A percentile compares a stretch with the other conserved stretches of the same genome.
Evolutionary conservation across 2,888 invertebrate species (phyloP).

Genomic region (Acrocyrtus sp.): DNA sequence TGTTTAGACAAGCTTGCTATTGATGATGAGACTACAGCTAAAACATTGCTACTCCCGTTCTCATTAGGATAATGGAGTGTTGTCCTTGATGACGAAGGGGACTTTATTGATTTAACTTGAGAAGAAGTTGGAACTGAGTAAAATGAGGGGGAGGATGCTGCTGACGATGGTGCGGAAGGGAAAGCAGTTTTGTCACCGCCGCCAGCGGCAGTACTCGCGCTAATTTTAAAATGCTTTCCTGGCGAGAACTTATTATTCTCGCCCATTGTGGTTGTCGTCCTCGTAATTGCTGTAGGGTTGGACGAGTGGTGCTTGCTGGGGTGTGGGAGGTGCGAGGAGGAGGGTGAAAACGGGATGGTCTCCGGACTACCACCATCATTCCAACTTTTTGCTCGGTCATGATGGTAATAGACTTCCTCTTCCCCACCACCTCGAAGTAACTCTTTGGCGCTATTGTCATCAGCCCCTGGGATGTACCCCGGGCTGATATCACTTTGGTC

Average conservation of each 20-base stretch:
- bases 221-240: too few relatives aligned
- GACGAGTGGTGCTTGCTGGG: conserved; percentile 11
- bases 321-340: conserved; percentile 4
- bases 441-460: conserved; percentile 1
- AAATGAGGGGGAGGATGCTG: conserved; percentile 4
- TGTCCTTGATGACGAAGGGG: conserved; percentile 23
- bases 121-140: conserved; percentile 10
- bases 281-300: conserved; percentile 22
- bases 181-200: conserved; percentile 2
- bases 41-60: conserved; percentile 6
- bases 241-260: too few relatives aligned
- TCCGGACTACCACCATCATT: not conserved
- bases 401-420: too few relatives aligned
- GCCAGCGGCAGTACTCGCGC: not conserved
- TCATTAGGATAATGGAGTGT: conserved; percentile 41
- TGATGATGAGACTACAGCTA: conserved; percentile 7
- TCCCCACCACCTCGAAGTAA: conserved; percentile 4
- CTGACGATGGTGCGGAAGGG: conserved; percentile 1
- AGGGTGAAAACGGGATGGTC: not conserved
- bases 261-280: too few relatives aligned
- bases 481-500: too few relatives aligned
- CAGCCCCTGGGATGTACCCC: not conserved
- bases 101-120: conserved; percentile 42
- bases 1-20: conserved; percentile 16
- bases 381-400: conserved; percentile 29